Percentiles rank a stretch among this genome's conserved stretches.
phyloP scores from a whole-genome alignment of 2,113 vertebrate species.

The Chitala chitala region DNA sequence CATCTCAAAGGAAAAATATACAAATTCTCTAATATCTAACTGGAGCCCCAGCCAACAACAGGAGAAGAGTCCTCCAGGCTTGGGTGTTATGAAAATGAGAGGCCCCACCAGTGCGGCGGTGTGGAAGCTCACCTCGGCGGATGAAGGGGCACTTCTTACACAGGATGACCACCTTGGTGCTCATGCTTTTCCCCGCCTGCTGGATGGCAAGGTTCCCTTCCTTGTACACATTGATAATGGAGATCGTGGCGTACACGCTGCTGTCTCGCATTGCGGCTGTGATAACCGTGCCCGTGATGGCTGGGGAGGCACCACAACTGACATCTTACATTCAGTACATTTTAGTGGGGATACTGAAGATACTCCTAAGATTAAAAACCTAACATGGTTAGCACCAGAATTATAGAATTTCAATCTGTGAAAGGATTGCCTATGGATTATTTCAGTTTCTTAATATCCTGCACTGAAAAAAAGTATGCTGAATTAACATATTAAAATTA shows the following conservation, averaged over 20 bases:
- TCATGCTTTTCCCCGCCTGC: slow-evolving; percentile 79
- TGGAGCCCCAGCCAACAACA: too few species aligned
- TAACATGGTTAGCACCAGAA: too few species aligned
- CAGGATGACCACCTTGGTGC: slow-evolving; percentile 64
- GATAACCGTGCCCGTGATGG: slow-evolving; percentile 72
- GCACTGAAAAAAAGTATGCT: too few species aligned
- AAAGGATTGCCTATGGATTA: neutral
- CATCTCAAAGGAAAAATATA: neutral
- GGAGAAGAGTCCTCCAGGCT: too few species aligned
- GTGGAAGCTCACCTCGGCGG: slow-evolving; percentile 74
- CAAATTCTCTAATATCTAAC: neutral
- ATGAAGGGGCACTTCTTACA: slow-evolving; percentile 78
- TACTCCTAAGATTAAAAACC: too few species aligned
- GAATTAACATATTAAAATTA: neutral
- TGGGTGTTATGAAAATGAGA: too few species aligned
- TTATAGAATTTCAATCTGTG: neutral
- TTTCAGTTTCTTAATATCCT: neutral
- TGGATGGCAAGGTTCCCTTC: slow-evolving; percentile 75
- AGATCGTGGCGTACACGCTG: slow-evolving; percentile 68
- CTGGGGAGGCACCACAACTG: slow-evolving; percentile 54
- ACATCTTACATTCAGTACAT: too few species aligned
- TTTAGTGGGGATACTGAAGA: too few species aligned
- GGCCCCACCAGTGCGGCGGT: too few species aligned
- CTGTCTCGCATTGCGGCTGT: slow-evolving; percentile 54
- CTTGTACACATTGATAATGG: slow-evolving; percentile 75